These are phyloP conservation scores for Cynoglossus semilaevis DNA, from an alignment of 2,113 vertebrate genomes.

Conservation along the genomic window DNA sequence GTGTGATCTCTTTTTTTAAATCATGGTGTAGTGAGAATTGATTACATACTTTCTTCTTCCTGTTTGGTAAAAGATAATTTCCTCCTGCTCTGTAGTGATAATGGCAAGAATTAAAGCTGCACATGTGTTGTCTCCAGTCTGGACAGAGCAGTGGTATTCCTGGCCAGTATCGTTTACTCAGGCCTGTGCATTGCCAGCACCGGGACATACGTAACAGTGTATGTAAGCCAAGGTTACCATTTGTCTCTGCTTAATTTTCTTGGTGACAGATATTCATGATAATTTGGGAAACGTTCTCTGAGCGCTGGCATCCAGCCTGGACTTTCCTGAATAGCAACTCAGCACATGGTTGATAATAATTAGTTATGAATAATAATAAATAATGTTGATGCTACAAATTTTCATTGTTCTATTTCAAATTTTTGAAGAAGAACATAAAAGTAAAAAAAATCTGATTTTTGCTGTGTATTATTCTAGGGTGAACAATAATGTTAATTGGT, in stretches of 20 bases:
- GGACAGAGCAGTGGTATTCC: slow-evolving; percentile 33
- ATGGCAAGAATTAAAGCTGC: slow-evolving; percentile 1
- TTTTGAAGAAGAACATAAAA: not conserved
- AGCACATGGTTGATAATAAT: too few species aligned
- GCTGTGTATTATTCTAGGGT: too few species aligned
- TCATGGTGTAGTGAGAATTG: too few species aligned
- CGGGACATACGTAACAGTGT: slow-evolving; percentile 26
- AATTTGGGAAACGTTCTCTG: slow-evolving; percentile 19
- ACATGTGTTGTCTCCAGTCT: slow-evolving; percentile 42
- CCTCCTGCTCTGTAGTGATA: slow-evolving; percentile 6
- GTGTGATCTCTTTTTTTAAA: too few species aligned
- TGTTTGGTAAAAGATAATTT: slow-evolving; percentile 5
- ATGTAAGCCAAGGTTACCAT: slow-evolving; percentile 46
- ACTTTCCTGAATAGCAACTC: not conserved
- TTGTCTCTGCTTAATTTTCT: slow-evolving; percentile 36
- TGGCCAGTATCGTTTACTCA: slow-evolving; percentile 13
- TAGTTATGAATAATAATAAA: too few species aligned
- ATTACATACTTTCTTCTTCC: too few species aligned
- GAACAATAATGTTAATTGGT: too few species aligned
- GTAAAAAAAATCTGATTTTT: too few species aligned
- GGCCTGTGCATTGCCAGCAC: slow-evolving; percentile 5
- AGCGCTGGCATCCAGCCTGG: slow-evolving; percentile 25
- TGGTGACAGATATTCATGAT: slow-evolving; percentile 38
- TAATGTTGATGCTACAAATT: too few species aligned
- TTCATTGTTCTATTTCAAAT: slow-evolving; percentile 1